These are phyloP conservation scores for Myripristis jacobus DNA, from an alignment of 2,797 vertebrate species.

Conservation along the genomic window DNA sequence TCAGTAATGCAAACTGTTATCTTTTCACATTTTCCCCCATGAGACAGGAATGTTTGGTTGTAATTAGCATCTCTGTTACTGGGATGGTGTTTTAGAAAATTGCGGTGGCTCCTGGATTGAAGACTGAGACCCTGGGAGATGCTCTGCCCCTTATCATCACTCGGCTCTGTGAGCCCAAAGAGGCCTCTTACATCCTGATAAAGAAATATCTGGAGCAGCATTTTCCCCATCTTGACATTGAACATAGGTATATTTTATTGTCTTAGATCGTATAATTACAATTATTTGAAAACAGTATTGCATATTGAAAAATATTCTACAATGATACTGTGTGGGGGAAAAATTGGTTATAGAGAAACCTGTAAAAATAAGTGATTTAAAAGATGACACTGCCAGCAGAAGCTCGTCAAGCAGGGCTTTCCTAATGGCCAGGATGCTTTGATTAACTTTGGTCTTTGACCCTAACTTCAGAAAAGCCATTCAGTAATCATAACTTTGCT, in stretches of 20 bases:
- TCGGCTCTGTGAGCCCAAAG: conserved; percentile 97
- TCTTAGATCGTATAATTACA: neutral
- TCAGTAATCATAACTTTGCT: neutral
- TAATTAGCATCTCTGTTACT: conserved; percentile 34
- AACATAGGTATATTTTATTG: conserved; percentile 84
- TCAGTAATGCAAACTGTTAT: conserved; percentile 9
- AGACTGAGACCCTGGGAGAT: conserved; percentile 91
- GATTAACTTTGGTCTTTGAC: neutral
- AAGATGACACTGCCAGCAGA: neutral
- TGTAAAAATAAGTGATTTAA: neutral
- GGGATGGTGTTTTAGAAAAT: conserved; percentile 71
- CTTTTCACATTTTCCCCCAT: neutral
- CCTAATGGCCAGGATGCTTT: neutral
- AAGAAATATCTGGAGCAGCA: conserved; percentile 98
- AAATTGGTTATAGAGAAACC: no score
- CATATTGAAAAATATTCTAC: no score
- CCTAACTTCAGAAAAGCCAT: neutral
- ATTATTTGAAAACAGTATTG: no score
- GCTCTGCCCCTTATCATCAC: conserved; percentile 96
- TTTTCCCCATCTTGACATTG: conserved; percentile 93
- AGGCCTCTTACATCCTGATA: conserved; percentile 97
- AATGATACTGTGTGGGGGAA: no score
- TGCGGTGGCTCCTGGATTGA: conserved; percentile 69
- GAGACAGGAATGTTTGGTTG: conserved; percentile 28
- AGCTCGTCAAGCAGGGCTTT: neutral